A percentile compares a stretch with the other conserved stretches of the same genome.
phyloP scores from a whole-genome alignment of 2,888 invertebrate species.

The Temnothorax ravouxi region DNA sequence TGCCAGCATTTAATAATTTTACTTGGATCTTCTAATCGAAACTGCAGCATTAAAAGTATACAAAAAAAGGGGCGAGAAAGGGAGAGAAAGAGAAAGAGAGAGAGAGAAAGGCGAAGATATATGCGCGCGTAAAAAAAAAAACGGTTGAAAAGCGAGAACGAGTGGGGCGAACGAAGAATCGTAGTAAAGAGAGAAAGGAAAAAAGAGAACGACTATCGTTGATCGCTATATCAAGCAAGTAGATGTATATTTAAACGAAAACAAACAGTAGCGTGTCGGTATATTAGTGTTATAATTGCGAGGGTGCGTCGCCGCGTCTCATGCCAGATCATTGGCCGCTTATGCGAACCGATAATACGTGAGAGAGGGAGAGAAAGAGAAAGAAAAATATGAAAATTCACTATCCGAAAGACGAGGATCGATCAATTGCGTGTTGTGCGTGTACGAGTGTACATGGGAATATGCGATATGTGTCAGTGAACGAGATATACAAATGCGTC shows the following conservation, averaged over 20 bases:
- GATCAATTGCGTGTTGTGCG: slow-evolving; percentile 29
- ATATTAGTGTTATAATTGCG: slow-evolving; percentile 65
- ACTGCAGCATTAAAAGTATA: slow-evolving; percentile 53
- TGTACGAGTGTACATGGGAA: slow-evolving; percentile 37
- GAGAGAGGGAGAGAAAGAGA: slow-evolving; percentile 23
- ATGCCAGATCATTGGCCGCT: slow-evolving; percentile 66
- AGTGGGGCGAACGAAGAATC: slow-evolving; percentile 49
- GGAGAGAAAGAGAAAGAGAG: slow-evolving; percentile 33
- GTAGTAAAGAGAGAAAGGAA: slow-evolving; percentile 30
- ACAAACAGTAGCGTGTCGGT: slow-evolving; percentile 67
- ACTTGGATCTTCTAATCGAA: slow-evolving; percentile 57
- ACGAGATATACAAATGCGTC: slow-evolving; percentile 62
- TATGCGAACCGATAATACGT: slow-evolving; percentile 68
- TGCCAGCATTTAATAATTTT: slow-evolving; percentile 57
- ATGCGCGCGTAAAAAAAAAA: slow-evolving; percentile 24
- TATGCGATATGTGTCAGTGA: slow-evolving; percentile 24
- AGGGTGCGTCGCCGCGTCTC: slow-evolving; percentile 63
- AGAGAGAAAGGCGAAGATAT: slow-evolving; percentile 32
- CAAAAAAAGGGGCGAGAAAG: slow-evolving; percentile 23
- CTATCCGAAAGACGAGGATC: slow-evolving; percentile 12
- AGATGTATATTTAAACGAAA: slow-evolving; percentile 68
- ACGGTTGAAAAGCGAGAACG: slow-evolving; percentile 44
- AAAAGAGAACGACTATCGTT: slow-evolving; percentile 69
- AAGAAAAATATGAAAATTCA: slow-evolving; percentile 31
- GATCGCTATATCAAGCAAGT: slow-evolving; percentile 74